Conservation (phyloP, 1,140 invertebrate genomes). For the Bombus sylvicola region DNA sequence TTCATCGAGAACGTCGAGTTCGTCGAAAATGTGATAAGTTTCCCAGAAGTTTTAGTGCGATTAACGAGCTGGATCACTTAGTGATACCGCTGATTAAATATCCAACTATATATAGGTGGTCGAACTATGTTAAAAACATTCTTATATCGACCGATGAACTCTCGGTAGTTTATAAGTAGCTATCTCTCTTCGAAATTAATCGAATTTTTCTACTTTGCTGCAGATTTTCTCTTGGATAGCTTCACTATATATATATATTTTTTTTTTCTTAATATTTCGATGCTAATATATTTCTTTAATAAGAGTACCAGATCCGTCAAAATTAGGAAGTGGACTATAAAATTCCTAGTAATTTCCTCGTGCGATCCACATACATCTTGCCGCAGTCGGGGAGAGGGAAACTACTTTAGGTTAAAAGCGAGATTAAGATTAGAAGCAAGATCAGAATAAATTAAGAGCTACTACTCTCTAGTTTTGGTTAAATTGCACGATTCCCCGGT, state of each 20-base stretch:
- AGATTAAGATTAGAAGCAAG: background rate
- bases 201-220: background rate
- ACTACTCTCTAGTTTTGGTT: background rate
- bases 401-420: background rate
- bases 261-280: background rate
- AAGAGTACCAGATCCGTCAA: no score
- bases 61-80: background rate
- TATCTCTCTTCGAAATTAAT: background rate
- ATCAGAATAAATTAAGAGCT: background rate
- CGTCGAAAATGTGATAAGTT: no score
- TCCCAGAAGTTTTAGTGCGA: background rate
- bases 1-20: no score
- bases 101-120: background rate
- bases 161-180: background rate
- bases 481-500: background rate
- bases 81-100: background rate
- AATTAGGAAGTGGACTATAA: background rate
- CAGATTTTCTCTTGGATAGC: rapidly evolving
- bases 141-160: background rate
- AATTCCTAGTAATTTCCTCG: background rate
- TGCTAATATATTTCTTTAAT: background rate
- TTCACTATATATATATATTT: no score
- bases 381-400: no score
- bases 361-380: background rate
- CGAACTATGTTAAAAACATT: background rate